A percentile compares a stretch with the other conserved stretches of the same genome.
Conservation (phyloP, 2,113 vertebrate species). For the Trichechus manatus region DNA sequence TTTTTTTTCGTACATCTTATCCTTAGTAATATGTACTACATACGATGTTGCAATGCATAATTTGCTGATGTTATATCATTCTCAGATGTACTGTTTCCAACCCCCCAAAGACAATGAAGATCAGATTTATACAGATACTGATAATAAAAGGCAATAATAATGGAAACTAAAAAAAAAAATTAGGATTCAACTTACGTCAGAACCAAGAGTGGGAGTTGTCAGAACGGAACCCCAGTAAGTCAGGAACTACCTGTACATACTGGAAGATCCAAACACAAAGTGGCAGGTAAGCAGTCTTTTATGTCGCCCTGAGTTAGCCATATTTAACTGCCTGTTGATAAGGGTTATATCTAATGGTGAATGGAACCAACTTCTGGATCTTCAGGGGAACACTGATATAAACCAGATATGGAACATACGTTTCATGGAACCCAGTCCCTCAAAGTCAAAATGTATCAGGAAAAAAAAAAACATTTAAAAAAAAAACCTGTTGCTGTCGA, state of each 20-base stretch:
- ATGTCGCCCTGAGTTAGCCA: background rate
- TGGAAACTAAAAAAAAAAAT: background rate
- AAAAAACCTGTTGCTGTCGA: no score
- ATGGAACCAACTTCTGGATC: no score
- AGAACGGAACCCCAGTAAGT: background rate
- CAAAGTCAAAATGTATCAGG: no score
- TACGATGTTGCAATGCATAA: background rate
- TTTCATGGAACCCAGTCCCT: no score
- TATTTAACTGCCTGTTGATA: constrained; percentile 39
- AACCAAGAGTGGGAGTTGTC: background rate
- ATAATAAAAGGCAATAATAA: background rate
- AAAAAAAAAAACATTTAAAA: no score
- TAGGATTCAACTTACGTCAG: background rate
- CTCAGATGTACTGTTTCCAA: background rate
- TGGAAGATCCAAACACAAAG: background rate
- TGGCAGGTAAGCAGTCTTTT: background rate
- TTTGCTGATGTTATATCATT: background rate
- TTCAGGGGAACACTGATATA: no score
- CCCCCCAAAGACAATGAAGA: background rate
- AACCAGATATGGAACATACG: no score
- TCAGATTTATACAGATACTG: background rate
- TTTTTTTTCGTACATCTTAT: background rate
- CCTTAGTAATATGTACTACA: background rate
- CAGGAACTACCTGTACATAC: background rate
- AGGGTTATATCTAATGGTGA: background rate